These are phyloP conservation scores for Egretta garzetta DNA, from an alignment of 2,113 vertebrate genomes.

Conservation along the genomic window DNA sequence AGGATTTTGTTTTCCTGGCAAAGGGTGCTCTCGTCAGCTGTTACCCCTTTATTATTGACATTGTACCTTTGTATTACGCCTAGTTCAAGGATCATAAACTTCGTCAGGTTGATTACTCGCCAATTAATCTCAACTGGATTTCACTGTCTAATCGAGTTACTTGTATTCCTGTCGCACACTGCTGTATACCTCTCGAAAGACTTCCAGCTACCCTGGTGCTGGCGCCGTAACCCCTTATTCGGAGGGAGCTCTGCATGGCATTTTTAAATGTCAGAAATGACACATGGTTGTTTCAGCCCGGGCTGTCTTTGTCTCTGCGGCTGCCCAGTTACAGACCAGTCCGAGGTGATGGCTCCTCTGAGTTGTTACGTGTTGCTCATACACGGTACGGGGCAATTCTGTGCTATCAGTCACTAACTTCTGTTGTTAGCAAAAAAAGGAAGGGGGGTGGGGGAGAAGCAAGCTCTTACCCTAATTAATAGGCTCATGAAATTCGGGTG, in stretches of 20 bases:
- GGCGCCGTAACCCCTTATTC: rapidly evolving
- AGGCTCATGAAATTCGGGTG: not conserved
- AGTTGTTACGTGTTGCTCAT: not conserved
- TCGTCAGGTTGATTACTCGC: constrained; percentile 11
- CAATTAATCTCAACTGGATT: constrained; percentile 13
- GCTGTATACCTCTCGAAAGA: not conserved
- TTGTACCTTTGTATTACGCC: not conserved
- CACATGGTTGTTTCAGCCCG: not conserved
- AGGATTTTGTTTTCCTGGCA: not conserved
- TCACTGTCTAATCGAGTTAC: not conserved
- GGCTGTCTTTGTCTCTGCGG: not conserved
- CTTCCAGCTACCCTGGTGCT: not conserved
- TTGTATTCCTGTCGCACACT: not conserved
- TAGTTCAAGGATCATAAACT: constrained; percentile 11
- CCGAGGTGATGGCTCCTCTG: rapidly evolving
- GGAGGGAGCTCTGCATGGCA: rapidly evolving
- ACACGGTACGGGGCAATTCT: not conserved
- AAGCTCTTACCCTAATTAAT: not conserved
- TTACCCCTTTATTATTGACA: not conserved
- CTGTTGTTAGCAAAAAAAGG: not conserved
- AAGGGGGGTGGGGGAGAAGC: too few species aligned
- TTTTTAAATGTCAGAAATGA: not conserved
- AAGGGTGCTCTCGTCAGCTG: not conserved
- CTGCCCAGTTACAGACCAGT: not conserved
- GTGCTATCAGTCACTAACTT: not conserved